Conservation (phyloP, 2,888 invertebrate species). For the Gordius sp. region DNA sequence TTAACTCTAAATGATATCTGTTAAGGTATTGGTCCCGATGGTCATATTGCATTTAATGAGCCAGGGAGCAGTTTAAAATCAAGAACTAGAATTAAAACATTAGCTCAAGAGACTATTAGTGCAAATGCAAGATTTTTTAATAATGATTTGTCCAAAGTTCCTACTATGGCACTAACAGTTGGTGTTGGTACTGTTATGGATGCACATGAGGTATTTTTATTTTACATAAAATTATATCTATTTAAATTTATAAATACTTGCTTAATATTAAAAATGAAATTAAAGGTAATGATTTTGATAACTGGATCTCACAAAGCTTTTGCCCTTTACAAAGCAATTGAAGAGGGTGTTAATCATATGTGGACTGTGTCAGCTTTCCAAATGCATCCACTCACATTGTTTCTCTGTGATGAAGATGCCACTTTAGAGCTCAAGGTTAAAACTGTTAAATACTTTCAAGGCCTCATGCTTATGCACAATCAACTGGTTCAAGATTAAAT, state of each 20-base stretch:
- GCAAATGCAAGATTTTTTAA: slow-evolving; percentile 91
- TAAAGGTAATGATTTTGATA: slow-evolving; percentile 76
- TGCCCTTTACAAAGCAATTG: slow-evolving; percentile 83
- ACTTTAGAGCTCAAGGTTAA: slow-evolving; percentile 81
- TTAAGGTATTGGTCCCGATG: slow-evolving; percentile 85
- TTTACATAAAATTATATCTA: slow-evolving; percentile 6
- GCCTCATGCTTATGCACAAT: slow-evolving; percentile 27
- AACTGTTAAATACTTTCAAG: slow-evolving; percentile 90
- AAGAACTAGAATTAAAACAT: slow-evolving; percentile 73
- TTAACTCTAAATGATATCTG: slow-evolving; percentile 16
- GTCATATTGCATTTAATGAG: slow-evolving; percentile 96
- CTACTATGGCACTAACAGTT: slow-evolving; percentile 62
- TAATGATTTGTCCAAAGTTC: slow-evolving; percentile 71
- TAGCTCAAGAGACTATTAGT: slow-evolving; percentile 78
- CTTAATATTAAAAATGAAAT: not conserved
- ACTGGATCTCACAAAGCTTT: slow-evolving; percentile 84
- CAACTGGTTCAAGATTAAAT: slow-evolving; percentile 22
- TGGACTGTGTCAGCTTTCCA: slow-evolving; percentile 98
- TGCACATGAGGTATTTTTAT: slow-evolving; percentile 49
- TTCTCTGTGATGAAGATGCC: slow-evolving; percentile 88
- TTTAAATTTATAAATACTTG: not conserved
- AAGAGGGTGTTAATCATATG: slow-evolving; percentile 96
- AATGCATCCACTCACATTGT: slow-evolving; percentile 64
- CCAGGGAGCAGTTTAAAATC: slow-evolving; percentile 85
- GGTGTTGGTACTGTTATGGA: slow-evolving; percentile 98